phyloP scores from a whole-genome alignment of 2,113 vertebrate species.

The Jacana jacana region DNA sequence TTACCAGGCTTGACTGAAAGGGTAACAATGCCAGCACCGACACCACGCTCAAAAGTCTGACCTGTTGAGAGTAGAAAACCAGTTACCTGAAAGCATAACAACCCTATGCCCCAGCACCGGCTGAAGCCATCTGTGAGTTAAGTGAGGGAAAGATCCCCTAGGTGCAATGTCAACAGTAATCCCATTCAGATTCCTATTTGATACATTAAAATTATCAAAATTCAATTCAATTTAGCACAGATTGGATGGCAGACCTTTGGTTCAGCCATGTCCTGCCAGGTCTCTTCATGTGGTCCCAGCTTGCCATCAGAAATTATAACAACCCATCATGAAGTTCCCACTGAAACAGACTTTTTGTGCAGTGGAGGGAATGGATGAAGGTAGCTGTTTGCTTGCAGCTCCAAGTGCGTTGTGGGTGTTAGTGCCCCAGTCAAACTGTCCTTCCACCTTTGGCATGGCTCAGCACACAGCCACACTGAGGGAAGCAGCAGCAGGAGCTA shows the following conservation, averaged over 20 bases:
- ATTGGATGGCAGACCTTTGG: accelerated
- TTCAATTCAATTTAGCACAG: not conserved
- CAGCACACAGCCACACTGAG: not conserved
- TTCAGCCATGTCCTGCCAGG: not conserved
- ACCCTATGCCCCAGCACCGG: not conserved
- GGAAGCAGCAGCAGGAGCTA: not conserved
- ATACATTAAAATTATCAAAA: not conserved
- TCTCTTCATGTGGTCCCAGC: not conserved
- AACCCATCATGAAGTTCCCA: not conserved
- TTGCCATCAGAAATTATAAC: not conserved
- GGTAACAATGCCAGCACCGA: not conserved
- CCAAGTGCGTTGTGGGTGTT: no score
- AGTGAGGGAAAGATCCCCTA: not conserved
- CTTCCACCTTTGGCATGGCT: not conserved
- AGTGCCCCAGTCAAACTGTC: not conserved
- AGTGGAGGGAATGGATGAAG: accelerated
- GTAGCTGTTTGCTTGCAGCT: not conserved
- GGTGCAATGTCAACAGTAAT: not conserved
- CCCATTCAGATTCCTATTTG: not conserved
- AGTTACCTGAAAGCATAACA: not conserved
- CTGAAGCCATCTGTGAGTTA: not conserved
- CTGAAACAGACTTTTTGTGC: not conserved
- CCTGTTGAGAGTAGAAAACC: not conserved
- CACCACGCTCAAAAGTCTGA: not conserved
- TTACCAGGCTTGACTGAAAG: not conserved